phyloP scores from a whole-genome alignment of 2,113 vertebrate genomes.

The Genyomyrus donnyi region DNA sequence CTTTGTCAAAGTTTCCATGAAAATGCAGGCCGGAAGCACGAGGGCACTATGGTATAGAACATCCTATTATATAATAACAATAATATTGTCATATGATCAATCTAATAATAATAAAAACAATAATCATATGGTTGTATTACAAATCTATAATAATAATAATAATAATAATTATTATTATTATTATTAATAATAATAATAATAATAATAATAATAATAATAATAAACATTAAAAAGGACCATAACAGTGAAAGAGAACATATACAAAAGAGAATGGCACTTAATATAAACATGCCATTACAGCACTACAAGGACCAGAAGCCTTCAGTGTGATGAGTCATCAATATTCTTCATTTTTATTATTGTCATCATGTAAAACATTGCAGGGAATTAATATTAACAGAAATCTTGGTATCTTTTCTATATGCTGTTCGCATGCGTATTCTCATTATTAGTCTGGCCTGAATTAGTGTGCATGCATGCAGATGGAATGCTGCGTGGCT shows the following conservation, averaged over 20 bases:
- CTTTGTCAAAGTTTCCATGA: neutral
- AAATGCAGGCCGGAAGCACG: neutral
- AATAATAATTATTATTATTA: no score
- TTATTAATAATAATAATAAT: neutral
- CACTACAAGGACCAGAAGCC: neutral
- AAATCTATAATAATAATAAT: neutral
- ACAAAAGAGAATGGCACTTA: neutral
- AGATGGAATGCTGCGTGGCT: neutral
- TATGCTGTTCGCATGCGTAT: neutral
- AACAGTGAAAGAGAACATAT: neutral
- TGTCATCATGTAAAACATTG: neutral
- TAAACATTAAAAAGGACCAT: neutral
- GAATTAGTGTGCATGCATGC: neutral
- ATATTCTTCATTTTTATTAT: neutral
- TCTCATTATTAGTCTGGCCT: neutral
- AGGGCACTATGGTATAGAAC: neutral
- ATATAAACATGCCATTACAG: neutral
- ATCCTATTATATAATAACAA: neutral
- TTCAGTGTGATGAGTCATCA: neutral
- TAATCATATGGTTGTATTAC: no score
- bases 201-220: neutral
- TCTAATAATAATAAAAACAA: neutral
- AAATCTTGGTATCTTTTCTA: neutral
- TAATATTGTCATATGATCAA: no score
- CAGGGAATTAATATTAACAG: neutral